These are phyloP conservation scores for Dyspetes luteomarginatus DNA, from an alignment of 2,888 invertebrate species.

Conservation along the genomic window DNA sequence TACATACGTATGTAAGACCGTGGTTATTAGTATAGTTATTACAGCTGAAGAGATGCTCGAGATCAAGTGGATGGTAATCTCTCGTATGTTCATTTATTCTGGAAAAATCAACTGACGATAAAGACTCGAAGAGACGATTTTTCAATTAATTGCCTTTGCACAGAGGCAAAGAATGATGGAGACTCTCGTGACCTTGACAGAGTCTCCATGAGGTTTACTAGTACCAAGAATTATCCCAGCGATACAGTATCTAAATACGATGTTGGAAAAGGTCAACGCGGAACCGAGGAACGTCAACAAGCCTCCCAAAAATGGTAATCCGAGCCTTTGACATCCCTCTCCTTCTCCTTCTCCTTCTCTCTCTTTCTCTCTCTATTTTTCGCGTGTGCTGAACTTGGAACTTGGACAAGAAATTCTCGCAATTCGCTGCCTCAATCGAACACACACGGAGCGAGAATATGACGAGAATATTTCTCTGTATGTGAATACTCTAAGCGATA, in stretches of 20 bases:
- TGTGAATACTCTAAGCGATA: background rate
- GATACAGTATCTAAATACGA: background rate
- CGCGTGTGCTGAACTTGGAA: background rate
- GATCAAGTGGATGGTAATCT: too few relatives aligned
- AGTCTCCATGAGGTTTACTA: background rate
- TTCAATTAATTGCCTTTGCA: background rate
- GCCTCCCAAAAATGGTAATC: slow-evolving; percentile 14
- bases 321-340: slow-evolving; percentile 13
- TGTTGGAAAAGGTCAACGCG: slow-evolving; percentile 21
- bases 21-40: too few relatives aligned
- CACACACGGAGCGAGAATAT: background rate
- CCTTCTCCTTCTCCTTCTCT: background rate
- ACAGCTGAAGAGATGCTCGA: too few relatives aligned
- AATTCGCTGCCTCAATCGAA: background rate
- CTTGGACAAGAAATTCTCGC: background rate
- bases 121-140: background rate
- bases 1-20: too few relatives aligned
- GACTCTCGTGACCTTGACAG: background rate
- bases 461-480: background rate
- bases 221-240: background rate
- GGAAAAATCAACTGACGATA: background rate
- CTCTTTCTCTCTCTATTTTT: background rate
- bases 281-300: slow-evolving; percentile 41
- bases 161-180: background rate
- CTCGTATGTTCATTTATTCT: background rate